phyloP scores from a whole-genome alignment of 2,113 vertebrate species.

The Rynchops niger region DNA sequence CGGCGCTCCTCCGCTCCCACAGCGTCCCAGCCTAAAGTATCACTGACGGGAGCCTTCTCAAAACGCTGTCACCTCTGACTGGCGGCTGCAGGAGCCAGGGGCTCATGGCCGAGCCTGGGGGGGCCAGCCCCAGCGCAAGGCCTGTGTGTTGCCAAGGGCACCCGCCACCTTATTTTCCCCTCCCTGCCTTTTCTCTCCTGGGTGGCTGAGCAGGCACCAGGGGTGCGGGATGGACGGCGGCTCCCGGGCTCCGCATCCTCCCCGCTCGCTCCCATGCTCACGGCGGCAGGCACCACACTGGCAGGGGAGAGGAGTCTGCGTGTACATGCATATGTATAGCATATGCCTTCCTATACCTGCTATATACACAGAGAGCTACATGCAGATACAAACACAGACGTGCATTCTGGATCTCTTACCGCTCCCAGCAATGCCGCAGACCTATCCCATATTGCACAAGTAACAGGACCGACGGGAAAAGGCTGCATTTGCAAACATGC shows the following conservation, averaged over 20 bases:
- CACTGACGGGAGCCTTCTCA: constrained; percentile 2
- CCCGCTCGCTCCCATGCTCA: not conserved
- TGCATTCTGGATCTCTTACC: not conserved
- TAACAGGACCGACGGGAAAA: not conserved
- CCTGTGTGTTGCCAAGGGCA: constrained; percentile 34
- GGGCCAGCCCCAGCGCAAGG: not conserved
- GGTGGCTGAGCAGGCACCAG: not conserved
- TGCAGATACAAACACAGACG: not conserved
- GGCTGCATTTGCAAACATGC: not conserved
- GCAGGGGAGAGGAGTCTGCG: not conserved
- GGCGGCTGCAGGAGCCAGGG: constrained; percentile 42
- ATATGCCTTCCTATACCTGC: not conserved
- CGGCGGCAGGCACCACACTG: not conserved
- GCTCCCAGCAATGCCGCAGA: not conserved
- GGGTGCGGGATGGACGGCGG: not conserved
- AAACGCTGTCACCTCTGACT: constrained; percentile 20
- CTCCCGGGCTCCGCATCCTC: constrained; percentile 21
- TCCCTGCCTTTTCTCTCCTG: constrained; percentile 32
- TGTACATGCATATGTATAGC: not conserved
- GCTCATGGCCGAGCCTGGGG: not conserved
- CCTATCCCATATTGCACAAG: not conserved
- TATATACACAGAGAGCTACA: not conserved
- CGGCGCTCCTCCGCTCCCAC: not conserved
- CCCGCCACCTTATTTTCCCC: not conserved
- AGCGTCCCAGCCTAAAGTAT: constrained; percentile 15